These are phyloP conservation scores for Nomada ferruginata DNA, from an alignment of 2,888 invertebrate genomes.

Conservation along the genomic window DNA sequence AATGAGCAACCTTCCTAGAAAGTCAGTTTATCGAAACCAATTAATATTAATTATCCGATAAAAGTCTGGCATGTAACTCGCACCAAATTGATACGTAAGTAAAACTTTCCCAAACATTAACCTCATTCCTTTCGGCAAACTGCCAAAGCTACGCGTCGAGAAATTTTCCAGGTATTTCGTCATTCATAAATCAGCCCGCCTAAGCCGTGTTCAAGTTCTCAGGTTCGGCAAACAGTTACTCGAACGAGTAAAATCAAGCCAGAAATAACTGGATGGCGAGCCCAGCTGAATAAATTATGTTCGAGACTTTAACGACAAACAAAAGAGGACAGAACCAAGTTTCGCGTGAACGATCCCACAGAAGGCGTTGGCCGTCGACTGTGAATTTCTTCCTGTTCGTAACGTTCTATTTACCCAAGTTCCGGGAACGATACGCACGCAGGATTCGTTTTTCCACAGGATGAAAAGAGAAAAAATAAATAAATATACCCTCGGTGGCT, in stretches of 20 bases:
- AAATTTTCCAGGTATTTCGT: conserved; percentile 51
- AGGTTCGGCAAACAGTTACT: conserved; percentile 20
- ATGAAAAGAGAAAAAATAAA: conserved; percentile 13
- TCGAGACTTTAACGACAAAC: background rate
- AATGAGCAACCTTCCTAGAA: background rate
- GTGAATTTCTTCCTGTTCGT: conserved; percentile 6
- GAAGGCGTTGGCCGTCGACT: background rate
- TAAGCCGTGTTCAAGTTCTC: conserved; percentile 27
- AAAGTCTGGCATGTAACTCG: background rate
- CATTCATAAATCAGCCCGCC: conserved; percentile 54
- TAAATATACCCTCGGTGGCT: conserved; percentile 57
- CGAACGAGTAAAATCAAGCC: conserved; percentile 35
- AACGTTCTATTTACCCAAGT: conserved; percentile 38
- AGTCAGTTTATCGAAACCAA: background rate
- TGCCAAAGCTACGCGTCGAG: conserved; percentile 29
- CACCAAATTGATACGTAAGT: conserved; percentile 8
- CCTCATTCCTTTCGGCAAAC: conserved; percentile 31
- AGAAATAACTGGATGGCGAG: conserved; percentile 30
- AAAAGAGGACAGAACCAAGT: background rate
- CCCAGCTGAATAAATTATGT: conserved; percentile 14
- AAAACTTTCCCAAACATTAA: conserved; percentile 32
- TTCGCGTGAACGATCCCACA: background rate
- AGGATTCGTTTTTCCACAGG: conserved; percentile 9
- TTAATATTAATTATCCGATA: conserved; percentile 5
- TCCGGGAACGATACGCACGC: conserved; percentile 9